Base-by-base conservation (phyloP, 2,113 vertebrate genomes). In the Narcine bancroftii region DNA sequence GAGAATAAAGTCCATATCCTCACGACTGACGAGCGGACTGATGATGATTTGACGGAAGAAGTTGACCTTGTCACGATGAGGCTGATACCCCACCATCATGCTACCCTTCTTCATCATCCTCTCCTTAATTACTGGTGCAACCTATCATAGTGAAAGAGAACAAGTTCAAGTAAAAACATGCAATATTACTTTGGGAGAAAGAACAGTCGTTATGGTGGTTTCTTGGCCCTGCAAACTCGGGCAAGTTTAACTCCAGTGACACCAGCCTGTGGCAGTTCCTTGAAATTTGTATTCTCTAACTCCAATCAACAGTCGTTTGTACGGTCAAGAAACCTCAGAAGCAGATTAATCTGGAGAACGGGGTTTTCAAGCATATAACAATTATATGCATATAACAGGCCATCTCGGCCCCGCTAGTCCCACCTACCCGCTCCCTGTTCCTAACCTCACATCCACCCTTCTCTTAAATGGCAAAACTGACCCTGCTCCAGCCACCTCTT, bases 21-120 rank as follows among this genome's bases (percentile, higher is more conserved):
- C 94, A 53, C 95, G 94, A 94, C 95, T 95, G 89, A 97, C 95
- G 79, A 97, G 96, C 0, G 97, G 97, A 89, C 95, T 97, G 95
- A 98, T 97, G 81, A 97, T 92, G 85, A 98, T 95, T 93, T 97
- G 97, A 77, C 97, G 97, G 94, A 98, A 98, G 93, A 97, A 97
- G 95, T 97, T 98, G 92, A 96, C 95, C 92, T 96, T 96, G 92
- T 95, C 96, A 0, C 85, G 76, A 19, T 97, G 97, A 9, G 96
- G 95, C 93, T 98, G 97, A 94, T 97, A 97, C 45, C 96, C 95
- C 72, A 97, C 93, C 97, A 97, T 97, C 95, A 97, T 95, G 92
- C 96, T 97, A 63, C 97, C 96, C 6, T 95, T 96, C 95, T 96
- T 97, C 96, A 97, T 96, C 97, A 98, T 97, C 17, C 96, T 95